These are phyloP conservation scores for Temnothorax nylanderi DNA, from an alignment of 1,140 invertebrate genomes.

Conservation along the genomic window DNA sequence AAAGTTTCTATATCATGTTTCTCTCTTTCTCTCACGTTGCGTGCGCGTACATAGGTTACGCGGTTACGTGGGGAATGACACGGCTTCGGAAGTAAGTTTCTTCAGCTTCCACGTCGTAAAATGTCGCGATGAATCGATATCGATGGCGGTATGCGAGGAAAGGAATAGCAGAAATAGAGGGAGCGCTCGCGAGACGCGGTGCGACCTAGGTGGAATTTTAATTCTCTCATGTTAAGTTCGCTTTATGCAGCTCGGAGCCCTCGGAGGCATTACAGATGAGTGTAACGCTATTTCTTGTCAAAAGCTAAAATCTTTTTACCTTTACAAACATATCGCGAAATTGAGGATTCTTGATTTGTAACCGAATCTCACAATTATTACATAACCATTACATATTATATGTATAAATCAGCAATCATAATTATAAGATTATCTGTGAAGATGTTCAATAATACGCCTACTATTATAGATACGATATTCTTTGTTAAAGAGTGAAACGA, in stretches of 20 bases:
- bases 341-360: background rate
- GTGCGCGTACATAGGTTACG: background rate
- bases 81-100: conserved; percentile 19
- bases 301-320: background rate
- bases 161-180: background rate
- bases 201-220: conserved; percentile 33
- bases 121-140: conserved; percentile 40
- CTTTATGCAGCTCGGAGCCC: background rate
- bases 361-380: background rate
- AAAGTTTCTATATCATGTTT: conserved; percentile 15
- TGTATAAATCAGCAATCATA: too few species aligned
- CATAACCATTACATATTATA: background rate
- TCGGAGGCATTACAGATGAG: too few species aligned
- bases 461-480: background rate
- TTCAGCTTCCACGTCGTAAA: conserved; percentile 32
- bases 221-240: background rate
- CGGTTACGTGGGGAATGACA: background rate
- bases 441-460: background rate
- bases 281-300: background rate
- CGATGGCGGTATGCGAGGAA: conserved; percentile 1
- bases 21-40: background rate
- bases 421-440: background rate
- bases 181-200: background rate
- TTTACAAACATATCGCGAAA: background rate
- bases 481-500: background rate